Evolutionary conservation across 2,113 vertebrate genomes (phyloP).

Genomic region (Callipepla californica): DNA sequence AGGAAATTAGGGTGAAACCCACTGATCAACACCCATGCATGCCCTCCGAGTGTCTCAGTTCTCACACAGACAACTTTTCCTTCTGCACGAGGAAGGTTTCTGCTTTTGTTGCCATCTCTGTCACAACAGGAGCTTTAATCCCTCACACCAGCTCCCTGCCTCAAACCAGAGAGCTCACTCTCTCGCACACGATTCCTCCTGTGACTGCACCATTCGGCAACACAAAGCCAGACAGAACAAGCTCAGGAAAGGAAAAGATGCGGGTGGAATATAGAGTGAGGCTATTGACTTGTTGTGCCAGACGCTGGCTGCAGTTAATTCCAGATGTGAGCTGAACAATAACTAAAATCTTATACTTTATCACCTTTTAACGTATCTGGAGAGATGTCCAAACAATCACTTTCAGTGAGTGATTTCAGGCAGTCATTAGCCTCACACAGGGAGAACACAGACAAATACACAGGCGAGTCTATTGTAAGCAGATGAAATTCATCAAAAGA

Average conservation of each 20-base stretch:
- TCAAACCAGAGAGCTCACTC: neutral
- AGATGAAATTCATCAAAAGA: neutral
- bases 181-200: neutral
- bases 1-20: neutral
- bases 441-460: neutral
- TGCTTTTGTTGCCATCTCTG: neutral
- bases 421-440: neutral
- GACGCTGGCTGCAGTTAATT: neutral
- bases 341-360: neutral
- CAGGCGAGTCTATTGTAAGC: neutral
- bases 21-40: neutral
- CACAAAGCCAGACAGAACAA: neutral
- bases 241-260: neutral
- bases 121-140: neutral
- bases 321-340: slow-evolving; percentile 10
- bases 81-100: neutral
- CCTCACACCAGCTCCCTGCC: neutral
- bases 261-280: neutral
- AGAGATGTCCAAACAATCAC: neutral
- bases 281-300: neutral
- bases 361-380: neutral
- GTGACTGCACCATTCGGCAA: neutral
- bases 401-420: neutral
- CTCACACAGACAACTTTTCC: neutral
- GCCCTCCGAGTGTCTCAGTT: neutral